A percentile compares a stretch with the other conserved stretches of the same genome.
Evolutionary conservation across 2,113 vertebrate species (phyloP).

Genomic region (Catharus minimus): DNA sequence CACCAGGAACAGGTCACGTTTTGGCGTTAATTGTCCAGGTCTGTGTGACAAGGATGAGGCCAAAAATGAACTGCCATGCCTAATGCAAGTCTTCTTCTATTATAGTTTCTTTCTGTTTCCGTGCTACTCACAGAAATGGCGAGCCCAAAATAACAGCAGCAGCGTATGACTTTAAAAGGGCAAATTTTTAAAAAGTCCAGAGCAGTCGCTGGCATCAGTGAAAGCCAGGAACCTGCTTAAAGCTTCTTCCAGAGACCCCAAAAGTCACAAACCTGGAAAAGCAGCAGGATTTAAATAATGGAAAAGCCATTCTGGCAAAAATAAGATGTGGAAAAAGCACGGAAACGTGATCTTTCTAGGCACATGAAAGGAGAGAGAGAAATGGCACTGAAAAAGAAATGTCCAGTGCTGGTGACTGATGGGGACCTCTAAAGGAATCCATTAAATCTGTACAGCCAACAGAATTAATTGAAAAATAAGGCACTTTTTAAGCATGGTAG

Average conservation of each 20-base stretch:
- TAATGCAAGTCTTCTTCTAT: neutral
- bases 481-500: neutral
- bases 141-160: neutral
- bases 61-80: neutral
- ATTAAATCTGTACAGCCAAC: neutral
- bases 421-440: neutral
- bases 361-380: neutral
- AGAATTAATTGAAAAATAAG: neutral
- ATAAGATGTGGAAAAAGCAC: neutral
- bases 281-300: neutral
- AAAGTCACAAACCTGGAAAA: neutral
- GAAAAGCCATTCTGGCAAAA: neutral
- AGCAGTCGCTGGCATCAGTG: neutral
- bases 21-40: neutral
- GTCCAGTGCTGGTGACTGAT: neutral
- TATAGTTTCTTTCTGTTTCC: neutral
- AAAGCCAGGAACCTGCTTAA: fast-evolving
- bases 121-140: neutral
- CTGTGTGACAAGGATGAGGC: neutral
- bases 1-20: fast-evolving
- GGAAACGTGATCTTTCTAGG: neutral
- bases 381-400: neutral
- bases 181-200: neutral
- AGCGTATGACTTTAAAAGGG: neutral
- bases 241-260: neutral